These are phyloP conservation scores for Alethe diademata DNA, from an alignment of 2,113 vertebrate genomes.

Conservation along the genomic window DNA sequence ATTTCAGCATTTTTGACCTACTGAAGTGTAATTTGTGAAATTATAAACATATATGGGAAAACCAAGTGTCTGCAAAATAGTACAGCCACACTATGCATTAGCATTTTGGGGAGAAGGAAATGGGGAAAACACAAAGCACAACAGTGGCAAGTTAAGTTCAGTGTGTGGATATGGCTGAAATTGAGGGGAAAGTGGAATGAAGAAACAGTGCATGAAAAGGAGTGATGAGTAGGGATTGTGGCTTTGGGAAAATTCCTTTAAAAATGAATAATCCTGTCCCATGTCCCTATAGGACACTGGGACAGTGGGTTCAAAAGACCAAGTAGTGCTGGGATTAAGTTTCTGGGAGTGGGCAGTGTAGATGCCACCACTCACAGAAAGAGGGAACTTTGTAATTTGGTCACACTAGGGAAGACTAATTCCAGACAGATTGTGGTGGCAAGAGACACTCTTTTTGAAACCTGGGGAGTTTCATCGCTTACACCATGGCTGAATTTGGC, in stretches of 20 bases:
- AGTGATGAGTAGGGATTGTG: not conserved
- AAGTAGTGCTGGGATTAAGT: not conserved
- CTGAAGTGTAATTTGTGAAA: not conserved
- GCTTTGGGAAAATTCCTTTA: not conserved
- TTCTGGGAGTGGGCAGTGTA: not conserved
- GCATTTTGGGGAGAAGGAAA: not conserved
- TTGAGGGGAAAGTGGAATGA: not conserved
- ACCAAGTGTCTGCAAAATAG: not conserved
- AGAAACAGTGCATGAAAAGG: not conserved
- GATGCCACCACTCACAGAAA: not conserved
- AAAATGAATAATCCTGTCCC: not conserved
- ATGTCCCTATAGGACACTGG: not conserved
- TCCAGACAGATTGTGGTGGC: not conserved
- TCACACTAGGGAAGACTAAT: not conserved
- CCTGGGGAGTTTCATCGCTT: not conserved
- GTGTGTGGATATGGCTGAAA: not conserved
- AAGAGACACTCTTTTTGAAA: not conserved
- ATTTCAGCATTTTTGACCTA: not conserved
- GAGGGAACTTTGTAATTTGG: not conserved
- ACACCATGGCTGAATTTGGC: conserved; percentile 48
- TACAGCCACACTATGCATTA: not conserved
- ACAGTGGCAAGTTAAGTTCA: not conserved
- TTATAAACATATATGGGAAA: not conserved
- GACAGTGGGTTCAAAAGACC: not conserved
- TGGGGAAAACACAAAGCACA: not conserved